Evolutionary conservation across 2,113 vertebrate genomes (phyloP), one percentile per base, ranked within the genome.

Genomic region (Cebidichthys violaceus): DNA sequence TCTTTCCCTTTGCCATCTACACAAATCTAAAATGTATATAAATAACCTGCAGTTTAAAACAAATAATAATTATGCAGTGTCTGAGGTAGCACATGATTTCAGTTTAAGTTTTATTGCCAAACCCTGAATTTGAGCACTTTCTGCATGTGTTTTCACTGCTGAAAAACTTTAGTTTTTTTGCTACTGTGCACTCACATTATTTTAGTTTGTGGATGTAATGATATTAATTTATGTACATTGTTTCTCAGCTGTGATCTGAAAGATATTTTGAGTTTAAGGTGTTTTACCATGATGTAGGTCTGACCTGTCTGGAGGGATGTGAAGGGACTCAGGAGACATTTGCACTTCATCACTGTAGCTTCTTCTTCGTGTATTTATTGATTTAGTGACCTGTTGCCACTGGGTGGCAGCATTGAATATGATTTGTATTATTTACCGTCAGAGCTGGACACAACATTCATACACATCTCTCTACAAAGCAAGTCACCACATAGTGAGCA

Each of bases 331-430:
- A 57, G 81, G 66, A 86, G 60, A 78, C 73, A 86, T 60, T 84
- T 88, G 84, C 88, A 92, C 81, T 85, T 86, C 27, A 52, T 43
- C 50, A 66, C 61, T 84, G 39, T 70, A 81, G 31, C 35, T 59
- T 55, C 60, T 75, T 67, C 17, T 45, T 81, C 9, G 9, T 47
- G 27, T 87, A 89, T 92, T 90, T 88, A 88, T 93, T 88, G 41
- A 70, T 72, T 74, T 83, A 82, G 20, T 37, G 1, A 35, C 41
- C 3, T 80, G 70, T 62, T 79, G 79, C 92, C 91, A 94, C 94
- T 91, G 55, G 91, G 84, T 86, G 92, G 92, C 90, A 87, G 88
- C 71, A 75, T 83, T 81, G 78, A 50, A 65, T 50, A 45, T 43
- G 64, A 6, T 79, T 75, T n/a, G 22, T 35, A 39, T 70, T 39